phyloP scores from a whole-genome alignment of 2,113 vertebrate genomes.

The Pipa parva region DNA sequence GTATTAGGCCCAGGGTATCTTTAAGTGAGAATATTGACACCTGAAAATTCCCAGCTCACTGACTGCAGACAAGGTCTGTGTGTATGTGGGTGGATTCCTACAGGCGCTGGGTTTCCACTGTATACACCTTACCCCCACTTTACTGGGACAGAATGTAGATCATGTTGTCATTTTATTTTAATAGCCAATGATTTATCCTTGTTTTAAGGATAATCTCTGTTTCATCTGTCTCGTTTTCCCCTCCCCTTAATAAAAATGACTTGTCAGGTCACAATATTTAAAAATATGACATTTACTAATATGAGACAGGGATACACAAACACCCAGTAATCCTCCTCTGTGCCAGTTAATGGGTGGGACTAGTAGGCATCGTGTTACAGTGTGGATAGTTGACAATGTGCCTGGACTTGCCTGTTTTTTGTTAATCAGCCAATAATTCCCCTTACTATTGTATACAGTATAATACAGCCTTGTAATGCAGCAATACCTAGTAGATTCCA shows the following conservation, averaged over 20 bases:
- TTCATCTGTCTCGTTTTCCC: constrained; percentile 28
- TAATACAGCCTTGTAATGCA: too few relatives aligned
- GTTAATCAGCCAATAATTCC: constrained; percentile 19
- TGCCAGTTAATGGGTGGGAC: constrained; percentile 26
- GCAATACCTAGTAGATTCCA: too few relatives aligned
- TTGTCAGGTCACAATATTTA: too few relatives aligned
- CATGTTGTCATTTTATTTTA: neutral
- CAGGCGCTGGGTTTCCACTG: too few relatives aligned
- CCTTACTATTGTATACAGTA: too few relatives aligned
- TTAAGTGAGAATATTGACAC: too few relatives aligned
- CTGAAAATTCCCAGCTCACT: too few relatives aligned
- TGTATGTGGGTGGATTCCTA: too few relatives aligned
- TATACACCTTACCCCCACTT: neutral
- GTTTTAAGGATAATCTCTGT: too few relatives aligned
- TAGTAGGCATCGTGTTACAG: neutral
- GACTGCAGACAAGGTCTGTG: too few relatives aligned
- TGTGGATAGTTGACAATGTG: constrained; percentile 9
- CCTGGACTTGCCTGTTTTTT: constrained; percentile 30
- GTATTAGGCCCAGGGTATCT: neutral
- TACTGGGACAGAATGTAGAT: neutral
- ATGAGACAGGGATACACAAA: constrained; percentile 12
- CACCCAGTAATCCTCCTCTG: neutral
- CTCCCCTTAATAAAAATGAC: neutral
- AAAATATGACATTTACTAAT: constrained; percentile 30
- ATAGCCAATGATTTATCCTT: neutral